Conservation (phyloP, 1,140 invertebrate species). For the Drosophila elegans region DNA sequence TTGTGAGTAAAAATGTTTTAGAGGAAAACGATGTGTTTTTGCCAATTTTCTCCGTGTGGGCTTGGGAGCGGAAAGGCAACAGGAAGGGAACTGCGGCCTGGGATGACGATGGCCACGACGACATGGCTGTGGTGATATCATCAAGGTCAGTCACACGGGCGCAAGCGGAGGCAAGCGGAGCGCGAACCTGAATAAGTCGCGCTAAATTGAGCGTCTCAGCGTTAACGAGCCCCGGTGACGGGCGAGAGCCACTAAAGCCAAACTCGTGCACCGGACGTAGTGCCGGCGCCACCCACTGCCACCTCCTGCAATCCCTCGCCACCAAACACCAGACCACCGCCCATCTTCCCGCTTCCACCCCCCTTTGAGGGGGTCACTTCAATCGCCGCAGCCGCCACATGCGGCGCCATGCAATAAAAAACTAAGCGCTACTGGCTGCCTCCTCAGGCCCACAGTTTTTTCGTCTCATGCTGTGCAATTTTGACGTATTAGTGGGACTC, state of each 20-base stretch:
- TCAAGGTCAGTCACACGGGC: constrained; percentile 69
- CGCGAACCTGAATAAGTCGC: constrained; percentile 66
- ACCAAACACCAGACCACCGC: constrained; percentile 11
- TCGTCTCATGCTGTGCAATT: constrained; percentile 21
- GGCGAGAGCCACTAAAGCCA: constrained; percentile 63
- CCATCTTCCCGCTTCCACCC: constrained; percentile 6
- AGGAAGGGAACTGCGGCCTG: constrained; percentile 1
- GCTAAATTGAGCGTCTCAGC: constrained; percentile 81
- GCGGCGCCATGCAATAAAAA: constrained; percentile 68
- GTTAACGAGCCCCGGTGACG: constrained; percentile 70
- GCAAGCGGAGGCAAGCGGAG: constrained; percentile 50
- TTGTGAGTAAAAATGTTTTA: neutral
- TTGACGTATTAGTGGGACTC: constrained; percentile 9
- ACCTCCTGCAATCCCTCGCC: constrained; percentile 49
- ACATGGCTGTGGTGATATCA: constrained; percentile 68
- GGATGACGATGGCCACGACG: constrained; percentile 28
- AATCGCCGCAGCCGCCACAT: constrained; percentile 59
- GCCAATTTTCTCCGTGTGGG: neutral
- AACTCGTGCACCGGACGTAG: constrained; percentile 72
- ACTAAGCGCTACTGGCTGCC: constrained; percentile 56
- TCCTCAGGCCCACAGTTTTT: constrained; percentile 6
- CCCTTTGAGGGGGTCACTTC: constrained; percentile 11
- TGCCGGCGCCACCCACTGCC: constrained; percentile 58
- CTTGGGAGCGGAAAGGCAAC: neutral
- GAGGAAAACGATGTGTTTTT: neutral